These are phyloP conservation scores for Halcyon malimbica DNA, from an alignment of 2,113 vertebrate species.

Conservation along the genomic window DNA sequence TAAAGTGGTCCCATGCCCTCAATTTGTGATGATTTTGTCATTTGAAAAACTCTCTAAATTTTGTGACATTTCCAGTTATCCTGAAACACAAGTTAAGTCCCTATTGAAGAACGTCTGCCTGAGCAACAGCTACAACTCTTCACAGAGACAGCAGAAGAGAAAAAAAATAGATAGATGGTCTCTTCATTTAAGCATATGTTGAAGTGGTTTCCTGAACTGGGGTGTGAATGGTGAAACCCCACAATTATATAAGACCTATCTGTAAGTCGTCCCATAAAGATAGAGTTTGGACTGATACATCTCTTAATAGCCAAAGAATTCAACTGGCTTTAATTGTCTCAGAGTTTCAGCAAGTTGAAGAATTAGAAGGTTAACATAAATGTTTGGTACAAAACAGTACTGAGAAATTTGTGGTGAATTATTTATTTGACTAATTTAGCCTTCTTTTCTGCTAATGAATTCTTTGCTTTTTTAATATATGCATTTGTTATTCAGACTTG, in stretches of 20 bases:
- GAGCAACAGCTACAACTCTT: not conserved
- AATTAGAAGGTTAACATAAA: slow-evolving; percentile 32
- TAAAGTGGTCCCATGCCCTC: not conserved
- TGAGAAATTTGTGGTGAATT: slow-evolving; percentile 45
- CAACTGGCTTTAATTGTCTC: not conserved
- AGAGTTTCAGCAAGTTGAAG: not conserved
- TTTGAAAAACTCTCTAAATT: not conserved
- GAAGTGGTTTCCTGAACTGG: not conserved
- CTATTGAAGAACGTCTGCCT: not conserved
- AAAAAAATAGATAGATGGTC: not conserved
- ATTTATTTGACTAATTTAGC: slow-evolving; percentile 53
- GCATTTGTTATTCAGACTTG: slow-evolving; percentile 33
- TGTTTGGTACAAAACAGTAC: slow-evolving; percentile 24
- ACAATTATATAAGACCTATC: not conserved
- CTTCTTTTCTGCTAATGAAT: slow-evolving; percentile 19
- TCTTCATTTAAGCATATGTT: not conserved
- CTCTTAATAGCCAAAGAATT: not conserved
- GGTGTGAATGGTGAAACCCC: not conserved
- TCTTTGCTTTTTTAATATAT: not conserved
- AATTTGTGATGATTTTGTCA: not conserved
- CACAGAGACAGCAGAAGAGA: not conserved
- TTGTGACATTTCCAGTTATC: not conserved
- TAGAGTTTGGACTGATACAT: not conserved
- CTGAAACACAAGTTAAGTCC: not conserved
- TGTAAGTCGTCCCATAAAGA: not conserved